Evolutionary conservation across 2,113 vertebrate species (phyloP).

Genomic region (Willisornis vidua): DNA sequence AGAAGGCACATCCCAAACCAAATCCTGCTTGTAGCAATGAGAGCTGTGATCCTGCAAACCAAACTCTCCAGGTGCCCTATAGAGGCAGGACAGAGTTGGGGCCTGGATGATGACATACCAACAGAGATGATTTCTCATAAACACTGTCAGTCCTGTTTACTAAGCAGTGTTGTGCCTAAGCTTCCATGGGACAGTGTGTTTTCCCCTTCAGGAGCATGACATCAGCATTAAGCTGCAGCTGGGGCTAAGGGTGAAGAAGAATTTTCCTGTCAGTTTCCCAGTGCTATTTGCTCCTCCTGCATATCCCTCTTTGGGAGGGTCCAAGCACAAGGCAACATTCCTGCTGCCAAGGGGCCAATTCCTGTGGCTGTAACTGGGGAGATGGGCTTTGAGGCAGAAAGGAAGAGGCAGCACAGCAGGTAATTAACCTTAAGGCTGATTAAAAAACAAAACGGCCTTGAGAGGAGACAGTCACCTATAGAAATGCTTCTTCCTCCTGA

Average conservation of each 20-base stretch:
- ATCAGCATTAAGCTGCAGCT: background rate
- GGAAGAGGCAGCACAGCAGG: background rate
- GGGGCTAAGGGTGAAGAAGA: background rate
- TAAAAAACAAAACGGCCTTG: background rate
- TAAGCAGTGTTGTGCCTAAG: background rate
- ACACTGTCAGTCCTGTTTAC: background rate
- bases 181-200: no score
- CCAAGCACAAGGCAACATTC: background rate
- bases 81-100: background rate
- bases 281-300: no score
- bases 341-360: background rate
- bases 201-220: background rate
- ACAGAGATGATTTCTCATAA: background rate
- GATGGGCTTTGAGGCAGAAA: background rate
- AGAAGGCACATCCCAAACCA: background rate
- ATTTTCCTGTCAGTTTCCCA: background rate
- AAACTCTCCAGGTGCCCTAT: no score
- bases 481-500: background rate
- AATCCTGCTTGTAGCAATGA: rapidly evolving
- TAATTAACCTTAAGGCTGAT: background rate
- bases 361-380: background rate
- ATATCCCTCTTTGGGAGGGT: rapidly evolving
- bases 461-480: background rate
- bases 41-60: background rate
- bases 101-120: background rate